These are phyloP conservation scores for Zeus faber DNA, from an alignment of 2,113 vertebrate species.

Conservation along the genomic window DNA sequence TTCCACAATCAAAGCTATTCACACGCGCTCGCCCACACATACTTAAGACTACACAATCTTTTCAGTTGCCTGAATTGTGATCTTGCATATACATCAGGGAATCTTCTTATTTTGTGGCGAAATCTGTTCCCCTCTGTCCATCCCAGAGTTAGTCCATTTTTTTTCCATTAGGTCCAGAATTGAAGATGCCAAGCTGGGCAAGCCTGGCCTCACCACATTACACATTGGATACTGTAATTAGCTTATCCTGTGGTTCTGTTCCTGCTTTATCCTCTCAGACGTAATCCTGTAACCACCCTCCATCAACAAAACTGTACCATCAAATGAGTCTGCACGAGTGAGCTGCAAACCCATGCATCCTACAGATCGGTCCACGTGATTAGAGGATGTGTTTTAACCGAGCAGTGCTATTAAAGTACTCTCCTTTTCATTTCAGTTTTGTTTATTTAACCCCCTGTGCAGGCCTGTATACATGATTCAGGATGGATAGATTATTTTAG, in stretches of 20 bases:
- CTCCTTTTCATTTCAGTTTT: neutral
- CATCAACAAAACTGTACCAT: conserved; percentile 16
- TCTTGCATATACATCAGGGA: neutral
- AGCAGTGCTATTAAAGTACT: neutral
- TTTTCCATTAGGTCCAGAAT: conserved; percentile 6
- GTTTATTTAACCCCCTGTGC: neutral
- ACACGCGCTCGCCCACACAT: conserved; percentile 17
- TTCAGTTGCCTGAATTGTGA: neutral
- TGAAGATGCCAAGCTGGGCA: conserved; percentile 5
- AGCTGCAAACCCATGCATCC: neutral
- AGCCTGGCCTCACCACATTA: neutral
- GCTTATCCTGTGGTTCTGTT: conserved; percentile 53
- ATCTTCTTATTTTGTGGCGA: conserved; percentile 1
- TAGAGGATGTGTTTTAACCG: neutral
- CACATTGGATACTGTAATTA: conserved; percentile 50
- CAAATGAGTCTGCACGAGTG: conserved; percentile 12
- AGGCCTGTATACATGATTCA: conserved; percentile 11
- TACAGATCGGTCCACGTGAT: neutral
- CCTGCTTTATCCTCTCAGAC: conserved; percentile 53
- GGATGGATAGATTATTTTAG: conserved; percentile 25
- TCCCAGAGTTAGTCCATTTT: too few species aligned
- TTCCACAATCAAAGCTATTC: conserved; percentile 61
- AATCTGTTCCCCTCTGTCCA: too few species aligned
- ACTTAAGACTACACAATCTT: conserved; percentile 10
- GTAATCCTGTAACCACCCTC: conserved; percentile 55